These are phyloP conservation scores for Stenotaenia linearis DNA, from an alignment of 2,888 invertebrate genomes.

Conservation along the genomic window DNA sequence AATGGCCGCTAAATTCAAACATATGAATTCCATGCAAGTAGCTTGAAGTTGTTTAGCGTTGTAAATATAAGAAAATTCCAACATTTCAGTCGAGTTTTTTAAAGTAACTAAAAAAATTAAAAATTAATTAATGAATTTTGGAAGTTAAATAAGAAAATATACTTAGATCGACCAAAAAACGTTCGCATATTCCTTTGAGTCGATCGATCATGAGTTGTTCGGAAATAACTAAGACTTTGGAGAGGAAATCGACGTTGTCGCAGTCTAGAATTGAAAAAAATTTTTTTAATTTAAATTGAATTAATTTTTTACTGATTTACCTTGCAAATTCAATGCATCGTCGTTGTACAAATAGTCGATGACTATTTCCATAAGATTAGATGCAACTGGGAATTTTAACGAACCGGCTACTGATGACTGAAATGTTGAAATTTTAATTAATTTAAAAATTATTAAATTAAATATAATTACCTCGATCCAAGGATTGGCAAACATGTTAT, in stretches of 20 bases:
- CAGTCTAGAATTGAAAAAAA: not conserved
- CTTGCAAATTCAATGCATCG: slow-evolving; percentile 52
- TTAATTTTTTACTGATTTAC: no score
- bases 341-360: slow-evolving; percentile 72
- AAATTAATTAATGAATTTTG: not conserved
- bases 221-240: slow-evolving; percentile 68
- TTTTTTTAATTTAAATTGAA: no score
- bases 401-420: slow-evolving; percentile 44
- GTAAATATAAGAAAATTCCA: slow-evolving; percentile 69
- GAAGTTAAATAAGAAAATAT: slow-evolving; percentile 38
- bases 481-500: slow-evolving; percentile 70
- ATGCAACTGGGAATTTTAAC: slow-evolving; percentile 42
- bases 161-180: slow-evolving; percentile 57
- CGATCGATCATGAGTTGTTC: slow-evolving; percentile 71
- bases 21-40: slow-evolving; percentile 70
- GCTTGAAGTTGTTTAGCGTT: slow-evolving; percentile 66
- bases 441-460: not conserved
- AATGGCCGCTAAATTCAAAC: slow-evolving; percentile 65
- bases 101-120: slow-evolving; percentile 54
- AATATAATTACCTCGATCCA: slow-evolving; percentile 61
- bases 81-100: slow-evolving; percentile 68
- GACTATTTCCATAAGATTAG: slow-evolving; percentile 59
- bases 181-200: slow-evolving; percentile 66
- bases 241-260: slow-evolving; percentile 64
- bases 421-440: slow-evolving; percentile 40